Conservation (phyloP, 2,888 invertebrate genomes). For the Acanthoscelides obtectus region DNA sequence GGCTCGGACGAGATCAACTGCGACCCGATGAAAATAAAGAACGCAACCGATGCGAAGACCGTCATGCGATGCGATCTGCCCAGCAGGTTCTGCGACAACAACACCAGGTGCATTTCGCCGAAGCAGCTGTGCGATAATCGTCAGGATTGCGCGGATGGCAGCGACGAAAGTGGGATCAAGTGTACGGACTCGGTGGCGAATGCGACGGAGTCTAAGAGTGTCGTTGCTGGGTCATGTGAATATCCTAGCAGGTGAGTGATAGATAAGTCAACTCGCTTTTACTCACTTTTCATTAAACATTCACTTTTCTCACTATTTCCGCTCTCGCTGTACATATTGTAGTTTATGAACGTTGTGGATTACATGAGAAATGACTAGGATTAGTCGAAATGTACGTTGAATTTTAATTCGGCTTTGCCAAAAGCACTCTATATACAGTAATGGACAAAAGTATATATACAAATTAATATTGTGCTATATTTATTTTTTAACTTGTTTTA, state of each 20-base stretch:
- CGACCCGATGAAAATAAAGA: slow-evolving; percentile 36
- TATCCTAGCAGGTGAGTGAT: slow-evolving; percentile 9
- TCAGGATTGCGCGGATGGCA: slow-evolving; percentile 69
- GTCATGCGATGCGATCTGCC: slow-evolving; percentile 52
- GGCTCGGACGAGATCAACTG: slow-evolving; percentile 69
- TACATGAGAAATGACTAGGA: no score
- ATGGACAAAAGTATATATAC: no score
- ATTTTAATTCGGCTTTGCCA: no score
- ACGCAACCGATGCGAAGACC: slow-evolving; percentile 29
- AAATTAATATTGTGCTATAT: no score
- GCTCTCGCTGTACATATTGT: no score
- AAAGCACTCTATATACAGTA: no score
- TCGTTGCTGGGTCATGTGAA: slow-evolving; percentile 4
- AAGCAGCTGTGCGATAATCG: slow-evolving; percentile 68
- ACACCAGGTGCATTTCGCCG: slow-evolving; percentile 66
- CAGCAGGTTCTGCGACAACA: slow-evolving; percentile 63
- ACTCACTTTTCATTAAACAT: no score
- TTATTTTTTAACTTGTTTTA: no score
- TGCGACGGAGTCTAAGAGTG: neutral
- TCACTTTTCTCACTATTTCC: no score
- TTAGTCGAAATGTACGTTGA: no score
- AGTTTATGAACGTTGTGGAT: no score
- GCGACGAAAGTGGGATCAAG: slow-evolving; percentile 59
- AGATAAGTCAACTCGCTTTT: no score
- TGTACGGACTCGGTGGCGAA: slow-evolving; percentile 7